These are phyloP conservation scores for Tragelaphus strepsiceros DNA, from an alignment of 2,113 vertebrate species.

Conservation along the genomic window DNA sequence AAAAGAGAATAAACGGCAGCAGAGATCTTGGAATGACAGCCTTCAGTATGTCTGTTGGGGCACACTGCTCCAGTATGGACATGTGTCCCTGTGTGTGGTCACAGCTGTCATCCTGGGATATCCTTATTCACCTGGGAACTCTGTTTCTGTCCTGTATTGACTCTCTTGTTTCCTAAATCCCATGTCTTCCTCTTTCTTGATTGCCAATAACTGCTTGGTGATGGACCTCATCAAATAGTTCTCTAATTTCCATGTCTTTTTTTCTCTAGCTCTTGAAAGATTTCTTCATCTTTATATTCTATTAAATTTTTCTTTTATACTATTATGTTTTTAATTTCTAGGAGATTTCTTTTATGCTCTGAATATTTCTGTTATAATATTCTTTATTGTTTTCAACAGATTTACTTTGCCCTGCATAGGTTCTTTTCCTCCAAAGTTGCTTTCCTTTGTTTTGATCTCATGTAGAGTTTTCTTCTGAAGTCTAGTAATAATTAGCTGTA, in stretches of 20 bases:
- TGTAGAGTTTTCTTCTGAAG: constrained; percentile 9
- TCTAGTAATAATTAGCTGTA: background rate
- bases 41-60: background rate
- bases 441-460: background rate
- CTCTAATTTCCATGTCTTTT: background rate
- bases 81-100: background rate
- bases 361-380: background rate
- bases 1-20: background rate
- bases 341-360: background rate
- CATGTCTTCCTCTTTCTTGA: background rate
- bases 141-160: background rate
- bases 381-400: background rate
- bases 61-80: background rate
- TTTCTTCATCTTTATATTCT: background rate
- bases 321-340: background rate
- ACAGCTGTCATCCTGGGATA: background rate
- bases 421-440: background rate
- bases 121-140: background rate
- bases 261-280: background rate
- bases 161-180: background rate
- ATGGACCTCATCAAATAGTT: background rate
- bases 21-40: background rate
- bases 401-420: background rate
- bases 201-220: background rate
- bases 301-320: background rate